A percentile compares a stretch with the other conserved stretches of the same genome.
Conservation (phyloP, 2,888 invertebrate genomes). For the Drosophila ustulata region DNA sequence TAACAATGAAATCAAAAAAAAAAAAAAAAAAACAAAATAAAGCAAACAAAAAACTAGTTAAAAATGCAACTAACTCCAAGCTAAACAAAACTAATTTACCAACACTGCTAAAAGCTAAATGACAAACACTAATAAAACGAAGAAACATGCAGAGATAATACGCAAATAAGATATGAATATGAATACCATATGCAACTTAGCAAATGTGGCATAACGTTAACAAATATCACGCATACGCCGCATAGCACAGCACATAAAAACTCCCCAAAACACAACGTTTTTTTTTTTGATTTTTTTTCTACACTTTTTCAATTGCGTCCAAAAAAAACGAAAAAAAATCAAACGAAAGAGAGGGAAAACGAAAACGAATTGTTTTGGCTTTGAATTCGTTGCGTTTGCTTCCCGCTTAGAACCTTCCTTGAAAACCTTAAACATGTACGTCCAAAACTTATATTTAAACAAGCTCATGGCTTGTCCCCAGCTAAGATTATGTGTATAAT, state of each 20-base stretch:
- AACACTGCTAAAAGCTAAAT: slow-evolving; percentile 59
- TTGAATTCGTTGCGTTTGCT: slow-evolving; percentile 17
- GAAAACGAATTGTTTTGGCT: slow-evolving; percentile 32
- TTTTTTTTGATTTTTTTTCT: slow-evolving; percentile 8
- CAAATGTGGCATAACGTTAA: slow-evolving; percentile 21
- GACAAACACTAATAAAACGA: slow-evolving; percentile 24
- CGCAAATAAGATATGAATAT: not conserved
- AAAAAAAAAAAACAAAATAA: slow-evolving; percentile 23
- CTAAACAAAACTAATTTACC: slow-evolving; percentile 44
- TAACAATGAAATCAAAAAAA: slow-evolving; percentile 4
- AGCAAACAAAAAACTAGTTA: slow-evolving; percentile 31
- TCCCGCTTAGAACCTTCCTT: slow-evolving; percentile 44
- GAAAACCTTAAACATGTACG: slow-evolving; percentile 54
- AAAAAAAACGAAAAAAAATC: not conserved
- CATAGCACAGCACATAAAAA: slow-evolving; percentile 39
- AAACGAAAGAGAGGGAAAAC: slow-evolving; percentile 4
- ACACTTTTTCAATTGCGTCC: slow-evolving; percentile 65
- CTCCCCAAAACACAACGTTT: not conserved
- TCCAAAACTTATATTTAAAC: slow-evolving; percentile 43
- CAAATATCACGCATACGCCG: slow-evolving; percentile 61
- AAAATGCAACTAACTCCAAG: slow-evolving; percentile 50
- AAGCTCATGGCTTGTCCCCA: slow-evolving; percentile 15
- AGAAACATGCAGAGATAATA: slow-evolving; percentile 3
- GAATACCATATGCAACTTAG: slow-evolving; percentile 27
- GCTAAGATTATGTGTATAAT: slow-evolving; percentile 25